phyloP scores from a whole-genome alignment of 2,888 invertebrate species.

The Parnassius smintheus region DNA sequence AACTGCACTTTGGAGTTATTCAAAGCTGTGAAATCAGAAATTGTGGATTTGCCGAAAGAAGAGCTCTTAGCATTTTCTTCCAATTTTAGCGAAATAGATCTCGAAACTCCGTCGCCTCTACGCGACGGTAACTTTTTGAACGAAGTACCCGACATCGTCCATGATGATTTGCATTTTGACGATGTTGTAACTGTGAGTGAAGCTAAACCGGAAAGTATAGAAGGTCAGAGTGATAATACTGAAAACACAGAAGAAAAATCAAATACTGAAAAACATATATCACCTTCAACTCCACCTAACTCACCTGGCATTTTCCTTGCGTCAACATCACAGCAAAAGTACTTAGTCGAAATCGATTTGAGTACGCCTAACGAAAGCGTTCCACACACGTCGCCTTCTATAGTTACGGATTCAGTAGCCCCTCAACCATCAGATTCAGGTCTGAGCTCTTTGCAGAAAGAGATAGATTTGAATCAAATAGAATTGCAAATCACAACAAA shows the following conservation, averaged over 20 bases:
- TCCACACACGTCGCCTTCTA: slow-evolving; percentile 32
- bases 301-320: slow-evolving; percentile 68
- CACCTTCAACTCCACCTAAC: slow-evolving; percentile 70
- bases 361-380: slow-evolving; percentile 35
- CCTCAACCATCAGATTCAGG: slow-evolving; percentile 35
- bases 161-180: slow-evolving; percentile 60
- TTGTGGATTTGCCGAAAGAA: slow-evolving; percentile 67
- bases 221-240: slow-evolving; percentile 42
- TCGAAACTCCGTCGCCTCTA: slow-evolving; percentile 72
- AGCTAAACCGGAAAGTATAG: slow-evolving; percentile 42
- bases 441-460: slow-evolving; percentile 44
- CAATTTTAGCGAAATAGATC: slow-evolving; percentile 75
- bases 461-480: slow-evolving; percentile 66
- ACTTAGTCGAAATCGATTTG: slow-evolving; percentile 63
- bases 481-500: slow-evolving; percentile 73
- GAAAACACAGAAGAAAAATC: slow-evolving; percentile 56
- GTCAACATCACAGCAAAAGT: slow-evolving; percentile 63
- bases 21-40: slow-evolving; percentile 74
- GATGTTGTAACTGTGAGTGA: slow-evolving; percentile 55
- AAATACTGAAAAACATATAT: slow-evolving; percentile 60
- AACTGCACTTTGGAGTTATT: slow-evolving; percentile 77
- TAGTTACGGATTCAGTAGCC: slow-evolving; percentile 20
- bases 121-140: slow-evolving; percentile 71
- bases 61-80: slow-evolving; percentile 78
- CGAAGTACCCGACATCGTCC: slow-evolving; percentile 69